Base-by-base conservation (phyloP, 2,888 invertebrate genomes). In the Drosophila helvetica region DNA sequence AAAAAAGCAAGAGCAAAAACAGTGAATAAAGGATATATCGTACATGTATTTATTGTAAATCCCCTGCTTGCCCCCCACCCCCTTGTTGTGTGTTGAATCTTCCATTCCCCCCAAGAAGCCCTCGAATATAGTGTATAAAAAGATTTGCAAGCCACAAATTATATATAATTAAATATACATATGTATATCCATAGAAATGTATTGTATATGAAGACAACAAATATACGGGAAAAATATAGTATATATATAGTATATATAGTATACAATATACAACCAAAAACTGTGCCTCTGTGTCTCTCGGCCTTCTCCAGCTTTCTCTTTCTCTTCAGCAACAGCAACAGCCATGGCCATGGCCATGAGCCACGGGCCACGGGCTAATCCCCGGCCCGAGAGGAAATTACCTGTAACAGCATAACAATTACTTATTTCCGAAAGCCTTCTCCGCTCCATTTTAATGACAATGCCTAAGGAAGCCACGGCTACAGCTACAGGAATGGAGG, bases 371-470 rank as follows among this genome's bases (percentile, higher is more conserved):
- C 8, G 8, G 25, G 45, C 55, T 69, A 70, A 68, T 69, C 59
- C 70, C 53, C 27, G 51, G 33, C 46, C 68, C 43, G 57, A 22
- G 62, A 73, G 79, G 79, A 80, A 80, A 80, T 80, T 80, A 78
- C 71, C 78, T 74, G 78, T 66, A 72, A 72, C 61, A 69, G 66
- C 68, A 56, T 59, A 69, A 77, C 77, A 79, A 79, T 79, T 75
- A 75, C 80, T 72, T 77, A 79, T 77, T 79, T 75, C 75, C 70
- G 75, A 65, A 72, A 75, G 70, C 77, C 50, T 59, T 60, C 60
- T 48, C 62, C 48, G 19, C 46, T 42, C 47, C 57, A 58, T 56
- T 63, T 74, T 63, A 74, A 74, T 63, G 74, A 74, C 75, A 68
- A 62, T 19, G 63, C 61, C 62, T 59, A 70, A 30, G 59, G 60